These are phyloP conservation scores for Cataglyphis altisquamis DNA, from an alignment of 2,888 invertebrate genomes.

Conservation along the genomic window DNA sequence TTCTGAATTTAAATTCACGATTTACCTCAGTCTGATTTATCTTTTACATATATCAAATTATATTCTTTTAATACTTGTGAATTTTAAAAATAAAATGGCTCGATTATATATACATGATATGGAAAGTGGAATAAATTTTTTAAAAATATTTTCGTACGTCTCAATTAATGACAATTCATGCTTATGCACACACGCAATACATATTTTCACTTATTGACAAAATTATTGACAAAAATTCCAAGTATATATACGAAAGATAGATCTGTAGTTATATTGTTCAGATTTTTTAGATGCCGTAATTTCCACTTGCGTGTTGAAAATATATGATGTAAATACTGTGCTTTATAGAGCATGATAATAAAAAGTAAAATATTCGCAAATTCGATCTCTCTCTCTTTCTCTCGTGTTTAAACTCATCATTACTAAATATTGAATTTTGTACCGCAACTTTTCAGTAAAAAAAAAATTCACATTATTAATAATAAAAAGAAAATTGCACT, in stretches of 20 bases:
- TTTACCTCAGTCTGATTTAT: not conserved
- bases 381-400: not conserved
- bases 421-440: not conserved
- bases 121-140: not conserved
- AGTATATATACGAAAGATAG: not conserved
- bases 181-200: too few relatives aligned
- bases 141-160: not conserved
- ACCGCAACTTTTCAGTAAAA: not conserved
- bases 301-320: conserved; percentile 1
- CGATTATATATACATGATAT: not conserved
- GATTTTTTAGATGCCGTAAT: not conserved
- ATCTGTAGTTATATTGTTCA: not conserved
- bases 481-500: not conserved
- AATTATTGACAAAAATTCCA: not conserved
- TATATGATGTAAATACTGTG: not conserved
- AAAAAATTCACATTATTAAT: not conserved
- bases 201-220: too few relatives aligned
- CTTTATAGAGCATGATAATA: not conserved
- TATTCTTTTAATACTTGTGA: not conserved
- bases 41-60: not conserved
- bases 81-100: not conserved
- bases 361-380: conserved; percentile 1
- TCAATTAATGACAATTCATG: not conserved
- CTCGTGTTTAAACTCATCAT: not conserved
- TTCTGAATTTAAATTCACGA: not conserved